These are phyloP conservation scores for Mustelus asterias DNA, from an alignment of 2,113 vertebrate genomes.

Conservation along the genomic window DNA sequence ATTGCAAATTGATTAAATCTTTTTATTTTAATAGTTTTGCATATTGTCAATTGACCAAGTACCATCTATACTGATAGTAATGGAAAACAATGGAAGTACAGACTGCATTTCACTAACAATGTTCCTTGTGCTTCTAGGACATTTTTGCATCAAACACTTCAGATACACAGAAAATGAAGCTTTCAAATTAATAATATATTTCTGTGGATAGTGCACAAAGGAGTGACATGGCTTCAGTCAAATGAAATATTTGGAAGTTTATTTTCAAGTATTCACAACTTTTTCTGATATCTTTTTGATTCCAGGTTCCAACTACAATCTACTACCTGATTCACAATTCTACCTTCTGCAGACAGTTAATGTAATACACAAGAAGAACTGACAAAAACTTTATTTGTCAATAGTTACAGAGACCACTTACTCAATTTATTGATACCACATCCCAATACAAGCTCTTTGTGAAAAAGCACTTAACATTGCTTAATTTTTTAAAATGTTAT, in stretches of 20 bases:
- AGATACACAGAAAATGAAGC: background rate
- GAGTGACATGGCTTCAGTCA: constrained; percentile 26
- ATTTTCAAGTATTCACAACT: constrained; percentile 37
- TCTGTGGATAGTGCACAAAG: constrained; percentile 18
- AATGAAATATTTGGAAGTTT: constrained; percentile 32
- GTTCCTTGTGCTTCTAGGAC: background rate
- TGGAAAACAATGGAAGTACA: background rate
- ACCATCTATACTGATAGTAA: background rate
- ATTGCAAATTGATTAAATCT: background rate
- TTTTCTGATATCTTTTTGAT: constrained; percentile 32
- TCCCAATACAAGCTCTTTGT: constrained; percentile 37
- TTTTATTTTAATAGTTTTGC: background rate
- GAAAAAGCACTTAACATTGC: constrained; percentile 34
- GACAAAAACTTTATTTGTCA: constrained; percentile 25
- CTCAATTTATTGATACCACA: constrained; percentile 29
- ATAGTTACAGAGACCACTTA: constrained; percentile 31
- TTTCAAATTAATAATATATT: background rate
- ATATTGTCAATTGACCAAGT: background rate
- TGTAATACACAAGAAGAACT: constrained; percentile 34
- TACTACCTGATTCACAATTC: constrained; percentile 34
- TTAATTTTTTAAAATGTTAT: constrained; percentile 27
- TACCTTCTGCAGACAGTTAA: constrained; percentile 36
- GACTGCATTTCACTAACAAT: background rate
- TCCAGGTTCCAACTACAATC: constrained; percentile 30
- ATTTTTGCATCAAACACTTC: background rate